Base-by-base conservation (phyloP, 2,113 vertebrate species). In the Steatornis caripensis region DNA sequence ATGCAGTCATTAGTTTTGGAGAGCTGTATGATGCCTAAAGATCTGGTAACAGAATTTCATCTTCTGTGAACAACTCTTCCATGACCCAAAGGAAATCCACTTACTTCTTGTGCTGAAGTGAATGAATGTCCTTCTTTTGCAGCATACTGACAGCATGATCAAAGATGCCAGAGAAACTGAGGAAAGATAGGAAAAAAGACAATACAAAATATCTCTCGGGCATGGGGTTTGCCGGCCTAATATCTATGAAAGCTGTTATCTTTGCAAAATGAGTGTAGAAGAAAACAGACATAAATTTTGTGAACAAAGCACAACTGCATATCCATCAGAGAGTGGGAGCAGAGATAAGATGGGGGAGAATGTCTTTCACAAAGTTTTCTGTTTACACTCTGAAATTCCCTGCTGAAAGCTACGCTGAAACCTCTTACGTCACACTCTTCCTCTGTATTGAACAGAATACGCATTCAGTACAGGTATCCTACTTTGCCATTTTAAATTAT, bases 81-180 rank as follows among this genome's bases (percentile, higher is more conserved):
- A 10, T 14, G 9, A 65, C 14, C 0, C 0, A 17, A 37, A 32
- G 17, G 30, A 9, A 74, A 65, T n/a, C 24, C 18, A 13, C 26
- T 41, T 76, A 46, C 53, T 92, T 30, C 26, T 32, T 79, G 17
- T 20, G 16, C 11, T 90, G 5, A 77, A 66, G 39, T 14, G 30
- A 74, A 66, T 24, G 45, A 87, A 57, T 7, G 4, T 2, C 6
- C 12, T 57, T 71, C 27, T 91, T 90, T 70, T 46, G 12, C 54
- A 74, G 18, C 3, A 29, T 24, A n/a, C 30, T 77, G 5, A 0
- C 22, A 72, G 20, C 0, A 0, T 46, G 14, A 68, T 60, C 34
- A 68, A 78, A 91, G 48, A 36, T 37, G 9, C 4, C n/a, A 51
- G 27, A 55, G 71, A 78, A 93, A 58, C 13, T 48, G 29, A 89